Base-by-base conservation (phyloP, 2,113 vertebrate genomes). In the Porphyrio hochstetteri region DNA sequence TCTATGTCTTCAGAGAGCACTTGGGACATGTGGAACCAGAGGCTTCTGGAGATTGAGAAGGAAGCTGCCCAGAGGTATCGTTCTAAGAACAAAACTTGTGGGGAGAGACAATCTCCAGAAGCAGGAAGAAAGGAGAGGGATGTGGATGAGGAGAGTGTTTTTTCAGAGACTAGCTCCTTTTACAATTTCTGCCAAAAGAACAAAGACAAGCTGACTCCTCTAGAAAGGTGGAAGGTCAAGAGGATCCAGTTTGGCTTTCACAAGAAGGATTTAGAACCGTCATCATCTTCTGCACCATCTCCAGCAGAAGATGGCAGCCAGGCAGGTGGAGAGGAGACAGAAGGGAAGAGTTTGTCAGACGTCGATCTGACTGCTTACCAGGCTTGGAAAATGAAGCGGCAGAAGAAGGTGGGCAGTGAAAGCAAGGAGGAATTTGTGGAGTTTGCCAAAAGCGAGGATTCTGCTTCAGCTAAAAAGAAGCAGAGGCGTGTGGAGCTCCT, bases 201-300 rank as follows among this genome's bases (percentile, higher is more conserved):
- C 95, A 99, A 98, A 96, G 98, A 99, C 56, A 99, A 98, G 40
- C 96, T 99, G 96, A 99, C 98, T 2, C 97, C 99, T 38, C 89
- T 99, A 85, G 99, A 99, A 91, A 98, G 99, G 42, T 99, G 99
- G 99, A 98, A 98, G 60, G 42, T 99, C 82, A 99, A 99, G 93
- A 98, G 99, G 83, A 98, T 99, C 95, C 99, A 99, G 67, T 99
- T 99, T 69, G 99, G 99, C 14, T 99, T 99, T 98, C 99, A 99
- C 96, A 99, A 98, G 95, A 99, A 98, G 87, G 98, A 98, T 19
- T 91, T 95, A 7, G 98, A 98, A 35, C 81, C 93, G 4, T 97
- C 96, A 42, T 80, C 94, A 25, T 92, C 77, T 7, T 87, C 96
- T 71, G 95, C 94, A 52, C 61, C 77, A 59, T 83, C 95, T 68